Conservation (phyloP, 2,888 invertebrate genomes). For the Idaea straminata region DNA sequence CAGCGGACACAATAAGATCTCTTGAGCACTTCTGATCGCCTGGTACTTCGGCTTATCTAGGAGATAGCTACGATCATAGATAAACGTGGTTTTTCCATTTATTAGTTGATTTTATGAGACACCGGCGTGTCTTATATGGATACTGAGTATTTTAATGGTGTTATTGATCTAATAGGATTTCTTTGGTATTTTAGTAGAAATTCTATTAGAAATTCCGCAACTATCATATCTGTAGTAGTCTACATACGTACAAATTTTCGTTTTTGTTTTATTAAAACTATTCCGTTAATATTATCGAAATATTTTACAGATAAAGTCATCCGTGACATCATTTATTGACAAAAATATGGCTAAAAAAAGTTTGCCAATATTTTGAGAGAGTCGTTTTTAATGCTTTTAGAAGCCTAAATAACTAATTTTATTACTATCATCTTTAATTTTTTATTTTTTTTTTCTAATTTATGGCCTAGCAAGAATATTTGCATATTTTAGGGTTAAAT, state of each 20-base stretch:
- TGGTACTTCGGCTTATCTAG: slow-evolving; percentile 67
- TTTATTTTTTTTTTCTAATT: neutral
- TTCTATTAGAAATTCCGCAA: too few relatives aligned
- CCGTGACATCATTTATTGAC: slow-evolving; percentile 5
- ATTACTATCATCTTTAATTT: neutral
- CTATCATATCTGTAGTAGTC: too few relatives aligned
- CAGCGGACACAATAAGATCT: slow-evolving; percentile 50
- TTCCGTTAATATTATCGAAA: neutral
- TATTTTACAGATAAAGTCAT: neutral
- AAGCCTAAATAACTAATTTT: neutral
- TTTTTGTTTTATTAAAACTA: neutral
- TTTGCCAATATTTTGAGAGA: neutral
- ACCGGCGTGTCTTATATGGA: slow-evolving; percentile 38
- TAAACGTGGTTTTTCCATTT: slow-evolving; percentile 41
- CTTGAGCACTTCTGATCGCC: slow-evolving; percentile 53
- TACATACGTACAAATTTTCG: too few relatives aligned
- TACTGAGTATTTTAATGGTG: slow-evolving; percentile 36
- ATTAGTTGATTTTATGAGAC: slow-evolving; percentile 31
- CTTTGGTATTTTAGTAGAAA: too few relatives aligned
- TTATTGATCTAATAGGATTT: slow-evolving; percentile 34
- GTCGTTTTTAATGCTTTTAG: neutral
- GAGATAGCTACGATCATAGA: slow-evolving; percentile 73
- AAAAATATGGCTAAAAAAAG: neutral
- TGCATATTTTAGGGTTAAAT: neutral
- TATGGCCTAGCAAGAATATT: neutral